Percentiles rank a stretch among this genome's conserved stretches.
Conservation (phyloP, 2,888 invertebrate genomes). For the Caenorhabditis doughertyi region DNA sequence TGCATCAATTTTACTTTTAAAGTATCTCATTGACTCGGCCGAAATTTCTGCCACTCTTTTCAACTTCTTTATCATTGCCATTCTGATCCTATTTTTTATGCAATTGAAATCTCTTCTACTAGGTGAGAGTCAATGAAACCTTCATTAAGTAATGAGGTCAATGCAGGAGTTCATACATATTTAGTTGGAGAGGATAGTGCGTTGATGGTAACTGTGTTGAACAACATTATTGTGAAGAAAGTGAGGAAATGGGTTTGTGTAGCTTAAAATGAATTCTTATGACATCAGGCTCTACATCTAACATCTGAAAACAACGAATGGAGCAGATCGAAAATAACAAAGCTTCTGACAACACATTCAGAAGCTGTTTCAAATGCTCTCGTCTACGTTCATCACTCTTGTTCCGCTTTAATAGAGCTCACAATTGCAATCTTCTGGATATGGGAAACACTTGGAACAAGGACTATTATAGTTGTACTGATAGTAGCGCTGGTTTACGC, state of each 20-base stretch:
- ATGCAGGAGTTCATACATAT: slow-evolving; percentile 61
- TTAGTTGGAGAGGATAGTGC: slow-evolving; percentile 63
- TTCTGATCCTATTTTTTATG: slow-evolving; percentile 63
- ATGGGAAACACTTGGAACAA: slow-evolving; percentile 65
- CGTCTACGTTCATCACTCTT: slow-evolving; percentile 64
- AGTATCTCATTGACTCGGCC: slow-evolving; percentile 59
- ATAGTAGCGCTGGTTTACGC: slow-evolving; percentile 56
- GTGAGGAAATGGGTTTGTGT: slow-evolving; percentile 13
- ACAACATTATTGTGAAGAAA: slow-evolving; percentile 63
- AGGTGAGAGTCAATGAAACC: background rate
- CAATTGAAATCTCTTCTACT: slow-evolving; percentile 61
- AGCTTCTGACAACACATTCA: slow-evolving; percentile 67
- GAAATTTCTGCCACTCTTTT: slow-evolving; percentile 55
- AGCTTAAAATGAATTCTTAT: background rate
- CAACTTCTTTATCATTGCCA: slow-evolving; percentile 58
- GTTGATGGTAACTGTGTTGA: slow-evolving; percentile 55
- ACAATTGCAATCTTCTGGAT: slow-evolving; percentile 65
- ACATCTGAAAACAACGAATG: slow-evolving; percentile 58
- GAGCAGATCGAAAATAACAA: slow-evolving; percentile 54
- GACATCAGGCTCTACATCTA: slow-evolving; percentile 37
- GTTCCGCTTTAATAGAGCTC: slow-evolving; percentile 60
- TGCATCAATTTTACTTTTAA: slow-evolving; percentile 55
- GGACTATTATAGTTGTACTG: slow-evolving; percentile 58
- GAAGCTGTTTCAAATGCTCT: slow-evolving; percentile 62
- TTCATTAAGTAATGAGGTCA: background rate